Percentiles rank a stretch among this genome's conserved stretches.
Evolutionary conservation across 2,797 vertebrate genomes (phyloP).

Genomic region (Neostethus bicornis): DNA sequence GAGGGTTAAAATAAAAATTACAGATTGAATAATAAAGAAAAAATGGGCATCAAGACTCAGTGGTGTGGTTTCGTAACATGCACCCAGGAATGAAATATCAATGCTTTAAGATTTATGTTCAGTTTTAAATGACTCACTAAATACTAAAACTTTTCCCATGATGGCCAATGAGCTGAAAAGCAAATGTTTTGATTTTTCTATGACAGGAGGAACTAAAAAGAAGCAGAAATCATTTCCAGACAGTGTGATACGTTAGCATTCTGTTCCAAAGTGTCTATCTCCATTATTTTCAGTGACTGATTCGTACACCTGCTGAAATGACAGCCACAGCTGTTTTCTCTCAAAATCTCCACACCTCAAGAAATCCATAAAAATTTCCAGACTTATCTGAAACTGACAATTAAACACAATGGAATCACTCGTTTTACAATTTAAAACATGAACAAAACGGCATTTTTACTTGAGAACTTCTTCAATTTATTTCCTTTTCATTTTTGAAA

Average conservation of each 20-base stretch:
- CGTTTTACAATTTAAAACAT: slow-evolving; percentile 9
- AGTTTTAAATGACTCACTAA: no score
- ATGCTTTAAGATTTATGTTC: no score
- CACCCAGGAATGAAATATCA: no score
- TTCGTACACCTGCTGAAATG: slow-evolving; percentile 21
- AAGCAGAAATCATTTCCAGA: slow-evolving; percentile 13
- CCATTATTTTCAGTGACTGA: slow-evolving; percentile 6
- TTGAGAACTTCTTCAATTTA: not conserved
- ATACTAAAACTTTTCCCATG: no score
- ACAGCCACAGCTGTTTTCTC: slow-evolving; percentile 50
- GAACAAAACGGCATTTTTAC: not conserved
- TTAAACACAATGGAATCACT: slow-evolving; percentile 36
- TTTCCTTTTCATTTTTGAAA: not conserved
- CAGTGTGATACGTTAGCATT: slow-evolving; percentile 15
- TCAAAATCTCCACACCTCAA: slow-evolving; percentile 40
- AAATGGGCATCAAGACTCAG: no score
- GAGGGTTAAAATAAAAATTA: no score
- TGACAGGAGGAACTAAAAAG: slow-evolving; percentile 6
- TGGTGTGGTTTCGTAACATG: no score
- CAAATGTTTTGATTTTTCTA: slow-evolving; percentile 4
- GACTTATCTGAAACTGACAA: slow-evolving; percentile 6
- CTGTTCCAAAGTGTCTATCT: slow-evolving; percentile 4
- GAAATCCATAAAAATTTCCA: slow-evolving; percentile 15
- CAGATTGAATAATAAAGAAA: no score
- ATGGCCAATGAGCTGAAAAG: slow-evolving; percentile 27